Evolutionary conservation across 2,797 vertebrate species (phyloP).

Genomic region (Anabacerthia variegaticeps): DNA sequence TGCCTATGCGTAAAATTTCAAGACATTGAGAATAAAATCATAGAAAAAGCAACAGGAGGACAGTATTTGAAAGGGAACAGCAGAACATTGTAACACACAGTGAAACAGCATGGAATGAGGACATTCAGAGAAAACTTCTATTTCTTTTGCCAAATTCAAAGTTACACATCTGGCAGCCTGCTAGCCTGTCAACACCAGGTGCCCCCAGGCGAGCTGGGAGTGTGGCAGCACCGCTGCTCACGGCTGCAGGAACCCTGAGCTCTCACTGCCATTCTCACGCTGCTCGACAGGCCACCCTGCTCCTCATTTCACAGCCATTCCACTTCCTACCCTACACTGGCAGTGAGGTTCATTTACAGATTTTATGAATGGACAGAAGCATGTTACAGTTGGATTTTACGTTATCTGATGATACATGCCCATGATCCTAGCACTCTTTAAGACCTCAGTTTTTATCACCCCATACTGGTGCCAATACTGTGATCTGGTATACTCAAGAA

Average conservation of each 20-base stretch:
- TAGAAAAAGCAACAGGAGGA: not conserved
- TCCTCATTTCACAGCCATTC: not conserved
- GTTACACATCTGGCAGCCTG: not conserved
- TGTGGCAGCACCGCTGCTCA: accelerated
- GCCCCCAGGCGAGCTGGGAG: not conserved
- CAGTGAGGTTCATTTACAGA: not conserved
- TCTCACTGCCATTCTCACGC: not conserved
- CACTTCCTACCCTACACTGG: not conserved
- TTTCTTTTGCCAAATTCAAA: not conserved
- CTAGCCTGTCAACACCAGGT: not conserved
- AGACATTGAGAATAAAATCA: not conserved
- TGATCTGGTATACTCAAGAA: not conserved
- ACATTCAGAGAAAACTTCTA: not conserved
- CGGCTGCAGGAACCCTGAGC: not conserved
- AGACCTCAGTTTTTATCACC: not conserved
- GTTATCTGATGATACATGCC: not conserved
- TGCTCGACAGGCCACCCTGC: not conserved
- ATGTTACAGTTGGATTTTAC: not conserved
- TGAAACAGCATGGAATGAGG: not conserved
- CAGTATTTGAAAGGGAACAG: not conserved
- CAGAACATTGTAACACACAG: not conserved
- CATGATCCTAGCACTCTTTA: not conserved
- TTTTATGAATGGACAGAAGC: not conserved
- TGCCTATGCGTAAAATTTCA: not conserved
- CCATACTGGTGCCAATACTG: not conserved